Evolutionary conservation across 2,113 vertebrate genomes (phyloP).

Genomic region (Ranitomeya variabilis): DNA sequence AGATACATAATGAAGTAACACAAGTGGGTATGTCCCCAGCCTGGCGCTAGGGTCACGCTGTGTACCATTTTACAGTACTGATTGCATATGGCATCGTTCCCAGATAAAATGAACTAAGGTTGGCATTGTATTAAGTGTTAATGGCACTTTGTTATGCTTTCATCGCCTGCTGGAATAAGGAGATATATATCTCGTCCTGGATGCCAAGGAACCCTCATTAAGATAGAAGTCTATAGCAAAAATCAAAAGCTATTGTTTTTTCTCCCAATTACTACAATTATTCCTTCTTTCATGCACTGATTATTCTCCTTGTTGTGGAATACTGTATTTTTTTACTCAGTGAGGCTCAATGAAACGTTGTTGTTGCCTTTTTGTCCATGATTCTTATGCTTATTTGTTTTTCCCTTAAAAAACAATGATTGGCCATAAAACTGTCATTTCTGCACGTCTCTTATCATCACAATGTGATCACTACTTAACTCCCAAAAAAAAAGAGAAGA

Average conservation of each 20-base stretch:
- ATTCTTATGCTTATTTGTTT: background rate
- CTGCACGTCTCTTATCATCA: background rate
- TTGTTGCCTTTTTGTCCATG: background rate
- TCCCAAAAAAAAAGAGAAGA: background rate
- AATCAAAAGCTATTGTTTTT: conserved; percentile 55
- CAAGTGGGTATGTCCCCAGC: conserved; percentile 21
- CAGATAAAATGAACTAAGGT: conserved; percentile 18
- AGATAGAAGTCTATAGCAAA: conserved; percentile 28
- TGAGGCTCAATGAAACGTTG: background rate
- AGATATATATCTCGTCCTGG: conserved; percentile 10
- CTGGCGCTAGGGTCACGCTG: conserved; percentile 7
- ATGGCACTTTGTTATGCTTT: conserved; percentile 16
- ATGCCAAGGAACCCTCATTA: conserved; percentile 28
- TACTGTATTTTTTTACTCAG: conserved; percentile 1
- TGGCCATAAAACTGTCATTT: conserved; percentile 4
- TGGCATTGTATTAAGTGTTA: conserved; percentile 38
- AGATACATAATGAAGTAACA: conserved; percentile 26
- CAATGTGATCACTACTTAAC: conserved; percentile 15
- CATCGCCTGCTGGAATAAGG: background rate
- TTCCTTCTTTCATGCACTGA: conserved; percentile 44
- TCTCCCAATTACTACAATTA: conserved; percentile 36
- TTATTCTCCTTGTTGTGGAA: conserved; percentile 8
- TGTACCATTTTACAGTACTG: conserved; percentile 33
- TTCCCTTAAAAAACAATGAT: conserved; percentile 45
- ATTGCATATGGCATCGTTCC: conserved; percentile 48